These are phyloP conservation scores for Meloidogyne hapla DNA, from an alignment of 1,140 invertebrate species.

Conservation along the genomic window DNA sequence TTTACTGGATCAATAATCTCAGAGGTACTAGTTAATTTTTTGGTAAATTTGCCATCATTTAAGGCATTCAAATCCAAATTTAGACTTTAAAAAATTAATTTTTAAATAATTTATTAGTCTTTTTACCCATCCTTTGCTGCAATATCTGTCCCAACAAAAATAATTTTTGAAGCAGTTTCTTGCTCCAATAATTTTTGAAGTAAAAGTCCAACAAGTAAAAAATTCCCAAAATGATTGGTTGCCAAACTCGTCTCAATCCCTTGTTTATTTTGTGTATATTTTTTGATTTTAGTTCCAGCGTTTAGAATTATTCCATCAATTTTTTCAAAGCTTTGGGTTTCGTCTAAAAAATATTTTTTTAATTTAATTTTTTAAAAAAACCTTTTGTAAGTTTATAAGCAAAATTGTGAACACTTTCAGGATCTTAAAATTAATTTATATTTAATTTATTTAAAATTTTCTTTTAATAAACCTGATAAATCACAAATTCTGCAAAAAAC, in stretches of 20 bases:
- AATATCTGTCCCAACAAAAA: constrained; percentile 59
- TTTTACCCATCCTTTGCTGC: constrained; percentile 43
- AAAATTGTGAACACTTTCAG: constrained; percentile 60
- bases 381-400: constrained; percentile 56
- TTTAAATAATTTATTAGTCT: constrained; percentile 7
- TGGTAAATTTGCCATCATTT: constrained; percentile 48
- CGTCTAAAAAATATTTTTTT: constrained; percentile 1
- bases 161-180: constrained; percentile 46
- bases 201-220: constrained; percentile 57
- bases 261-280: constrained; percentile 46
- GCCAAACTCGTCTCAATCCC: constrained; percentile 60
- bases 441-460: not conserved
- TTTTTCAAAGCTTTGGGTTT: constrained; percentile 48
- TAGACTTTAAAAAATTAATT: constrained; percentile 37
- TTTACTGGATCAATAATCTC: constrained; percentile 15
- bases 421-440: constrained; percentile 35
- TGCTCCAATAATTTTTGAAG: constrained; percentile 55
- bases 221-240: constrained; percentile 62
- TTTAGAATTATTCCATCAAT: constrained; percentile 62
- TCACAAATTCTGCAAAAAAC: constrained; percentile 59
- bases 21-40: constrained; percentile 33
- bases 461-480: constrained; percentile 37
- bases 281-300: constrained; percentile 43
- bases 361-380: constrained; percentile 24
- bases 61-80: constrained; percentile 52